A percentile compares a stretch with the other conserved stretches of the same genome.
Evolutionary conservation across 2,113 vertebrate species (phyloP).

Genomic region (Cebus imitator): DNA sequence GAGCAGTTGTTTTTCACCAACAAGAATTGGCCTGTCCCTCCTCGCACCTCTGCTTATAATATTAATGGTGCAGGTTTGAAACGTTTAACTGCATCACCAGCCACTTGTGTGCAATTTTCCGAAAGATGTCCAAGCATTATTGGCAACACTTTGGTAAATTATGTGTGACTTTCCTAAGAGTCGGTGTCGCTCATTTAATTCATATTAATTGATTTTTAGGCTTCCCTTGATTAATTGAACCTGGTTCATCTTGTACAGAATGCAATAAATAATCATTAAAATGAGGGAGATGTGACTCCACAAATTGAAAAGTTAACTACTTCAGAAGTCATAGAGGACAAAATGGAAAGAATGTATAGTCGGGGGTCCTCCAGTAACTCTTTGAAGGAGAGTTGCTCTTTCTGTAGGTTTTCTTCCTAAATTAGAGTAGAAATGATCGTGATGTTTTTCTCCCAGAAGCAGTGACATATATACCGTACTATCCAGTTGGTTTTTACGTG

Average conservation of each 20-base stretch:
- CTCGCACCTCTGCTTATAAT: conserved; percentile 61
- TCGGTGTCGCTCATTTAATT: conserved; percentile 95
- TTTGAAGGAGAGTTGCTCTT: not conserved
- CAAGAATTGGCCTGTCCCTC: not conserved
- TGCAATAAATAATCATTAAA: conserved; percentile 93
- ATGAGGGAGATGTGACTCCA: conserved; percentile 86
- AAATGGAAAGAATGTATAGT: conserved; percentile 72
- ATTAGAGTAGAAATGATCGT: not conserved
- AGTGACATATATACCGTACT: not conserved
- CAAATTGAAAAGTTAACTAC: conserved; percentile 88
- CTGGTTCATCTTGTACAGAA: conserved; percentile 86
- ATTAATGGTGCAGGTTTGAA: conserved; percentile 83
- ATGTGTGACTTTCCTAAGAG: conserved; percentile 91
- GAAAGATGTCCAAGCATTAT: conserved; percentile 83
- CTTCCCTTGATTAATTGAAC: conserved; percentile 93
- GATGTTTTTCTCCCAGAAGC: not conserved
- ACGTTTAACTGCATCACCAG: conserved; percentile 83
- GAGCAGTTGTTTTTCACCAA: not conserved
- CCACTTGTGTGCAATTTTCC: conserved; percentile 82
- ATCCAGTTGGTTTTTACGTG: not conserved
- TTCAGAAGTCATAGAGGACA: conserved; percentile 88
- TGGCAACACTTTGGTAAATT: conserved; percentile 92
- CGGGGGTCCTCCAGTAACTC: not conserved
- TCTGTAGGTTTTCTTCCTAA: not conserved
- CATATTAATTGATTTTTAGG: conserved; percentile 96